phyloP scores from a whole-genome alignment of 2,113 vertebrate genomes.

The Anguilla rostrata region DNA sequence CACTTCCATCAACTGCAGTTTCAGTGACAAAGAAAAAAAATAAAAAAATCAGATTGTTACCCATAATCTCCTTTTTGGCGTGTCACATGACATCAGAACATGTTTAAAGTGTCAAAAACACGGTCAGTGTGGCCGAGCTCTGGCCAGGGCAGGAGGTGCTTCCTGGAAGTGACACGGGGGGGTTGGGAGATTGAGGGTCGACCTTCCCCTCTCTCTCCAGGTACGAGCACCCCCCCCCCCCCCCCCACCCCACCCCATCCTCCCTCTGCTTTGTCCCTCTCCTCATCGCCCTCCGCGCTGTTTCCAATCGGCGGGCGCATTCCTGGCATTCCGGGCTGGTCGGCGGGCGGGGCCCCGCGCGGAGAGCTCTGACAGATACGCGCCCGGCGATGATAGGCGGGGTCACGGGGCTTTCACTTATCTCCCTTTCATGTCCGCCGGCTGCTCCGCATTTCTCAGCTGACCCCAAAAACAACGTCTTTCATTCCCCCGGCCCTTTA shows the following conservation, averaged over 20 bases:
- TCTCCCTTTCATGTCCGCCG: slow-evolving; percentile 36
- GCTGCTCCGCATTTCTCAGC: slow-evolving; percentile 41
- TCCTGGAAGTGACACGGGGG: neutral
- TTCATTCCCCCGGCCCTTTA: slow-evolving; percentile 37
- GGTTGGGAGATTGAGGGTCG: neutral
- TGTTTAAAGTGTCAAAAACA: neutral
- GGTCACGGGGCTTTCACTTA: slow-evolving; percentile 31
- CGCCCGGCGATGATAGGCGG: slow-evolving; percentile 36
- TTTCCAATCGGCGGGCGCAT: slow-evolving; percentile 39
- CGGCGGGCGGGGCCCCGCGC: slow-evolving; percentile 17
- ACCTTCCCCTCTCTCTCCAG: neutral
- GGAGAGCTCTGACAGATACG: slow-evolving; percentile 31
- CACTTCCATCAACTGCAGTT: neutral
- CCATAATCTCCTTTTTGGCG: neutral
- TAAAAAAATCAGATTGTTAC: neutral
- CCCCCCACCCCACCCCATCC: neutral
- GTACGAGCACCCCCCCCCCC: neutral
- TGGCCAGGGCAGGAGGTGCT: neutral
- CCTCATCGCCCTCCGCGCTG: slow-evolving; percentile 6
- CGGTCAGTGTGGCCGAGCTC: neutral
- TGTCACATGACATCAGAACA: neutral
- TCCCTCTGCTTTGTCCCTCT: neutral
- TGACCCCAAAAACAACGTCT: slow-evolving; percentile 37
- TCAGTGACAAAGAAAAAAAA: neutral
- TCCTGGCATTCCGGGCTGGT: slow-evolving; percentile 38